Conservation (phyloP, 2,113 vertebrate species). For the Lepus timidus region DNA sequence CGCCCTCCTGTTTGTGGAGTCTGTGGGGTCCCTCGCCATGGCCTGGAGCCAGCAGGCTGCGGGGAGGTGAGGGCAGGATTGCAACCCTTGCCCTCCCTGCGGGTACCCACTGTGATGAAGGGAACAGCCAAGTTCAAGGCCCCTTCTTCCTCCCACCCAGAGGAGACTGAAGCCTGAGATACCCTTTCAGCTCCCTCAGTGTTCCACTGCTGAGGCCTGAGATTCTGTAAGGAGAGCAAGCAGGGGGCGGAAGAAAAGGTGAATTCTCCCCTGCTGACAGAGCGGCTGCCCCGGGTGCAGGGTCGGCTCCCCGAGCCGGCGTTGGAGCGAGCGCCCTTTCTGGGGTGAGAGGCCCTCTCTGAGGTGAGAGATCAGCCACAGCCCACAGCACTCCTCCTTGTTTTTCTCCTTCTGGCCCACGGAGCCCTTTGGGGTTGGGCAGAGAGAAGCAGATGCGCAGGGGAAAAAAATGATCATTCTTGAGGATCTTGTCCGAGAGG, state of each 20-base stretch:
- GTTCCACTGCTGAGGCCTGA: neutral
- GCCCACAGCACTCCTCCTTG: too few species aligned
- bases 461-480: neutral
- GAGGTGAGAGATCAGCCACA: neutral
- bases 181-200: neutral
- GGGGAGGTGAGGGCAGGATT: neutral
- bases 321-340: too few species aligned
- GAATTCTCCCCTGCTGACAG: too few species aligned
- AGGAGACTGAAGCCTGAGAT: neutral
- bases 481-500: neutral
- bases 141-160: neutral
- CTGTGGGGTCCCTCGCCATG: neutral
- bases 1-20: neutral
- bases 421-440: neutral
- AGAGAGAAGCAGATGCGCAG: neutral
- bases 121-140: neutral
- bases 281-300: fast-evolving
- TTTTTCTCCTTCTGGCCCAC: neutral
- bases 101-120: too few species aligned
- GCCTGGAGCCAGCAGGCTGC: too few species aligned
- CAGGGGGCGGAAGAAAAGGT: neutral
- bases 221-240: neutral
- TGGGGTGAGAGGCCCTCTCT: neutral
- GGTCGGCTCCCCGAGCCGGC: neutral
- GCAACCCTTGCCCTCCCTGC: too few species aligned